These are phyloP conservation scores for Dinomys branickii DNA, from an alignment of 2,113 vertebrate species.

Conservation along the genomic window DNA sequence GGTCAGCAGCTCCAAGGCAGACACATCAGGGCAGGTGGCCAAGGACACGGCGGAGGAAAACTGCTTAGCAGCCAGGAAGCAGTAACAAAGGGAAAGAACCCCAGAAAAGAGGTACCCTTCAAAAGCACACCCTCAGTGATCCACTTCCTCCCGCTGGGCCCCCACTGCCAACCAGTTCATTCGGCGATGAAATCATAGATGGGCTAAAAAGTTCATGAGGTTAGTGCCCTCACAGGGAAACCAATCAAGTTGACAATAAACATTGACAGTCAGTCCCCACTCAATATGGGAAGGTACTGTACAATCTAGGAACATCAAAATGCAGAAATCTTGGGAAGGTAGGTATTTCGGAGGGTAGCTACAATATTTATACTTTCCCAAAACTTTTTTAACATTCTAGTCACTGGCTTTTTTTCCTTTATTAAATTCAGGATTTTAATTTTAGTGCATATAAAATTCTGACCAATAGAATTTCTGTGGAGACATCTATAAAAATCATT, in stretches of 20 bases:
- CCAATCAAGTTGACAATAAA: not conserved
- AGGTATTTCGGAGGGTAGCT: not conserved
- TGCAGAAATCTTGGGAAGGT: not conserved
- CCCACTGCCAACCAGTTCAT: not conserved
- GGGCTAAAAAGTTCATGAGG: not conserved
- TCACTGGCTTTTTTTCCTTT: not conserved
- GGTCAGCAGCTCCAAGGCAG: not conserved
- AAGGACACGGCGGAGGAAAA: not conserved
- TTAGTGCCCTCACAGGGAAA: not conserved
- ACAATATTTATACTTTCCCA: not conserved
- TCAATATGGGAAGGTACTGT: not conserved
- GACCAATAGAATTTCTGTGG: slow-evolving; percentile 18
- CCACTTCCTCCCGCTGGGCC: not conserved
- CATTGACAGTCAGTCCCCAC: not conserved
- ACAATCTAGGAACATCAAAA: not conserved
- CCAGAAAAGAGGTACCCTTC: not conserved
- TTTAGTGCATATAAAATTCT: not conserved
- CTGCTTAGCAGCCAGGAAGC: not conserved
- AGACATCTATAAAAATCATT: not conserved
- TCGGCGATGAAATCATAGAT: not conserved
- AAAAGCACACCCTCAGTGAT: not conserved
- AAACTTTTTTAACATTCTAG: not conserved
- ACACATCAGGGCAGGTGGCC: not conserved
- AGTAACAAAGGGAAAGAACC: not conserved
- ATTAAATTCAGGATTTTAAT: not conserved